A percentile compares a stretch with the other conserved stretches of the same genome.
Evolutionary conservation across 2,888 invertebrate genomes (phyloP).

Genomic region (Phymatocera aterrima): DNA sequence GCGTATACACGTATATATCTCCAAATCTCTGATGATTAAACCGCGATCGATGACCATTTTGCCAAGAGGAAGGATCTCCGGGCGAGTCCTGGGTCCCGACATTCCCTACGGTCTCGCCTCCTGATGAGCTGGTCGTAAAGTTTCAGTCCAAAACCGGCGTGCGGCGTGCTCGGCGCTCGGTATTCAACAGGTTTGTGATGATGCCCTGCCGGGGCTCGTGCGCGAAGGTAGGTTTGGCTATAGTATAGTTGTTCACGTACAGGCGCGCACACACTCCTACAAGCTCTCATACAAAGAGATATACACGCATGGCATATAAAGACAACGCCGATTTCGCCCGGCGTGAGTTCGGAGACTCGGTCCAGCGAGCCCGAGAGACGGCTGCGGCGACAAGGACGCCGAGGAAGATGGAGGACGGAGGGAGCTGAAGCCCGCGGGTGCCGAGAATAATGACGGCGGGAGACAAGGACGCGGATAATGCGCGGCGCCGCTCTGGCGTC

Average conservation of each 20-base stretch:
- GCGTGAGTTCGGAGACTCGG: conserved; percentile 27
- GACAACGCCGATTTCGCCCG: conserved; percentile 17
- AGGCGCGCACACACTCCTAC: no score
- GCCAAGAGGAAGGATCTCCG: background rate
- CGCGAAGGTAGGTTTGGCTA: conserved; percentile 2
- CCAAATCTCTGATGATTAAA: no score
- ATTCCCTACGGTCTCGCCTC: conserved; percentile 4
- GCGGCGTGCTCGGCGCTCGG: background rate
- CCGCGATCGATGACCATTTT: background rate
- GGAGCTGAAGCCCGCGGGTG: conserved; percentile 13
- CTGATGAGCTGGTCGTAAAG: conserved; percentile 8
- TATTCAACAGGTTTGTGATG: conserved; percentile 37
- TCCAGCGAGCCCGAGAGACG: conserved; percentile 25
- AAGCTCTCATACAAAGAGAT: background rate
- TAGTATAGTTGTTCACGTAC: background rate
- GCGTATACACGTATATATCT: no score
- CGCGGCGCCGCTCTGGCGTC: conserved; percentile 69
- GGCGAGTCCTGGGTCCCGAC: conserved; percentile 3
- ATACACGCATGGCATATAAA: background rate
- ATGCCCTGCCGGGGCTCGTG: background rate
- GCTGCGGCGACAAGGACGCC: conserved; percentile 20
- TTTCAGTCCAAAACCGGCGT: conserved; percentile 23
- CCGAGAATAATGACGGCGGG: conserved; percentile 59
- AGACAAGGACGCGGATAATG: conserved; percentile 63
- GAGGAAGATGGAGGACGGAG: background rate